A percentile compares a stretch with the other conserved stretches of the same genome.
Conservation (phyloP, 1,140 invertebrate species). For the Diorhabda elongata region DNA sequence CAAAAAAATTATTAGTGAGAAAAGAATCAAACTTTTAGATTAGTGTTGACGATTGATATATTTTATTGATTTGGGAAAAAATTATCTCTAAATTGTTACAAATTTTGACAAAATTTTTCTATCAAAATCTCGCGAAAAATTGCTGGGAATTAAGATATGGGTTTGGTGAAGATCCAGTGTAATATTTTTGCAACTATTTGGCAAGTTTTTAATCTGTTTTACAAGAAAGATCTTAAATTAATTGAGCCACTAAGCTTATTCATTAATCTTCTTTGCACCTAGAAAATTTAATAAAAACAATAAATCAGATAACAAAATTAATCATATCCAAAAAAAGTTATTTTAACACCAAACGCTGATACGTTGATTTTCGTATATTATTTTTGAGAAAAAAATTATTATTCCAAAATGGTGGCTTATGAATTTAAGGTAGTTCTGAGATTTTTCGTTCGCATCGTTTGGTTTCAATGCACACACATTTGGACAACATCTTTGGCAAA, state of each 20-base stretch:
- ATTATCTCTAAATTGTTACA: conserved; percentile 18
- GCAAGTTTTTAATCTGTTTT: conserved; percentile 23
- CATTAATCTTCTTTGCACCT: no score
- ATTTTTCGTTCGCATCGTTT: conserved; percentile 35
- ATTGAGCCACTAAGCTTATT: background rate
- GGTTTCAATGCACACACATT: conserved; percentile 48
- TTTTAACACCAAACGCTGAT: no score
- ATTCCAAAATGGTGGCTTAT: no score
- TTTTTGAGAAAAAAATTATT: no score
- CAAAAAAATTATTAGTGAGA: conserved; percentile 14
- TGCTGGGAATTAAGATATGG: background rate
- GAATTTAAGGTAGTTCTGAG: conserved; percentile 12
- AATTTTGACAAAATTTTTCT: conserved; percentile 12
- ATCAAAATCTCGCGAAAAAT: conserved; percentile 6
- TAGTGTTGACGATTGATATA: conserved; percentile 16
- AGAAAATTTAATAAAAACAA: no score
- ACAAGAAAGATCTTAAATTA: background rate
- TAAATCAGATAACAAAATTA: no score
- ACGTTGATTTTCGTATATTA: no score
- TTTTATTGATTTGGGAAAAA: conserved; percentile 14
- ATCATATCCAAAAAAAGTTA: no score
- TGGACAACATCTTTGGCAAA: conserved; percentile 35
- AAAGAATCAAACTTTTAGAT: conserved; percentile 19
- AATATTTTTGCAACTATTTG: conserved; percentile 35
- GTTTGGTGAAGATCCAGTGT: background rate